Evolutionary conservation across 2,888 invertebrate species (phyloP), one percentile per base, ranked within the genome.

Genomic region (Ptychoptera contaminata): DNA sequence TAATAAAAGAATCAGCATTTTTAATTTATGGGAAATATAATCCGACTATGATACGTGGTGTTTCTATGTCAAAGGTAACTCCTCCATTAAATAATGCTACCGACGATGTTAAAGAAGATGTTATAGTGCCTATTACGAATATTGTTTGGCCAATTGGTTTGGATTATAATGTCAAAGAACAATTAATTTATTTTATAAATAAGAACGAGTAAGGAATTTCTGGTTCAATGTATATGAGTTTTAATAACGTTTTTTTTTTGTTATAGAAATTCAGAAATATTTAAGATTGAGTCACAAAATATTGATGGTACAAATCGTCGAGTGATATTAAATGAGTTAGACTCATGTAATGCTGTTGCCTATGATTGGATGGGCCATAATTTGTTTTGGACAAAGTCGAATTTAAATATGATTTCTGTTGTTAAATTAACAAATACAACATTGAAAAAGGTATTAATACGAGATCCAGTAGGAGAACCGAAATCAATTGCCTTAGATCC

Each of bases 361-460:
- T 74, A 86, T 46, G 91, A 92, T 65, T 87, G 85, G 84, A 73
- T 86, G 58, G 79, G 80, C 46, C 63, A 72, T 46, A 86, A 88
- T 67, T 61, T 92, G 46, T 92, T 84, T 67, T 90, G 87, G 84
- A 82, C 83, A 43, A 76, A 76, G 44, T 67, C 76, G 11, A 34
- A 42, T n/a, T 42, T 34, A 51, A 76, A 78, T 46, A 71, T 71
- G 43, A 72, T 90, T 50, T 75, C 71, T 54, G 85, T 82, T 32
- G 75, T 81, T 38, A 74, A 73, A 32, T 59, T 86, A 47, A 68
- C 69, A 29, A 73, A 76, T 55, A 63, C 74, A 35, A 67, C 66
- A 42, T 63, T 71, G 46, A 61, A 70, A 8, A 71, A 71, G 53
- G 73, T 73, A 11, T 62, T 85, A 12, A 16, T 42, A 8, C 42